Conservation (phyloP, 1,140 invertebrate species). For the Eupristina koningsbergeri region DNA sequence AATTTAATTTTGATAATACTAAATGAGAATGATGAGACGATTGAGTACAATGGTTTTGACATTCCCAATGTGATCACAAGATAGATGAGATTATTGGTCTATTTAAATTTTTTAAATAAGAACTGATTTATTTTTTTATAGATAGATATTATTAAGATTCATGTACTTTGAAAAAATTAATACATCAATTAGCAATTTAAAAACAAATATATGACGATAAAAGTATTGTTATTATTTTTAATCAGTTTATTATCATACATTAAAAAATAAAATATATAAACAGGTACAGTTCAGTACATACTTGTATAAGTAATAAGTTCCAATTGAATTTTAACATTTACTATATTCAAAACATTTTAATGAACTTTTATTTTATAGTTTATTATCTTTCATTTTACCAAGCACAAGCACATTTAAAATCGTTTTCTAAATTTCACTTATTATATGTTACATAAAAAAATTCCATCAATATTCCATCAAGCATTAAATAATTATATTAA, state of each 20-base stretch:
- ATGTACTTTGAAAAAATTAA: conserved; percentile 18
- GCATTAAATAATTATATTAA: no score
- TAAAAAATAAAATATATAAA: neutral
- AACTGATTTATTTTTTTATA: conserved; percentile 34
- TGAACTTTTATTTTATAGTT: no score
- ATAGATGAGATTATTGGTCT: conserved; percentile 26
- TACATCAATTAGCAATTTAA: neutral
- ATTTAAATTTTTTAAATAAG: neutral
- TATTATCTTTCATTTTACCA: no score
- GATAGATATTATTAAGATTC: conserved; percentile 26
- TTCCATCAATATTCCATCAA: no score
- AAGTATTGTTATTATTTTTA: no score
- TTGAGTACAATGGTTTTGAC: conserved; percentile 46
- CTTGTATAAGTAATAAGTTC: neutral
- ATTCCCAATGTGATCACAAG: conserved; percentile 52
- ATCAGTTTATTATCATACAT: neutral
- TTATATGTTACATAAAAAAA: no score
- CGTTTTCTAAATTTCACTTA: no score
- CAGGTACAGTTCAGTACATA: neutral
- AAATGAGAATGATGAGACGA: conserved; percentile 31
- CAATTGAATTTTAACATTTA: neutral
- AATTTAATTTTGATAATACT: conserved; percentile 23
- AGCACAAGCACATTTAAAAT: no score
- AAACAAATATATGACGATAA: neutral
- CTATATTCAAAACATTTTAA: neutral